phyloP scores from a whole-genome alignment of 37 sponge, comb jelly and placozoan genomes.

The Cliona cf. orientalis region DNA sequence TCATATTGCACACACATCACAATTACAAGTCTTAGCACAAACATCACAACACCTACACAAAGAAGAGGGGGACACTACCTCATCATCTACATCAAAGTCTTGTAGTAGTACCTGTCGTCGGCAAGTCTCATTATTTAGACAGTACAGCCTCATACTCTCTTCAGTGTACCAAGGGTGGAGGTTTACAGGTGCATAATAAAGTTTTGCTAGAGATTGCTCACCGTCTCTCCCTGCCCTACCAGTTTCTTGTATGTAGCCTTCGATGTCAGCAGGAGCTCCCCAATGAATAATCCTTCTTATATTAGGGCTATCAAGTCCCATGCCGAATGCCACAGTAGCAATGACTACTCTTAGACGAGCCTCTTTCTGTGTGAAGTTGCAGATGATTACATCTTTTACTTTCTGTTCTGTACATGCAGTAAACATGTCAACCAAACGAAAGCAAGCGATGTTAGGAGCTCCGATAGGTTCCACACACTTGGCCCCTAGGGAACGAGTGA shows the following conservation, averaged over 20 bases:
- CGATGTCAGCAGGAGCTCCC: conserved; percentile 45
- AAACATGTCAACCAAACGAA: conserved; percentile 36
- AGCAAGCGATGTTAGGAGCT: conserved; percentile 12
- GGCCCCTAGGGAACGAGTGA: not conserved
- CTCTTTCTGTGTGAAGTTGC: conserved; percentile 1
- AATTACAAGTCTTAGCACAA: conserved; percentile 12
- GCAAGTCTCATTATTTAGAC: conserved; percentile 8
- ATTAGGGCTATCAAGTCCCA: conserved; percentile 36
- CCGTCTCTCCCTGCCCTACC: conserved; percentile 47
- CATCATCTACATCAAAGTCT: not conserved
- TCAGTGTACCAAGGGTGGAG: not conserved
- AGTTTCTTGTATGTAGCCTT: too few species aligned
- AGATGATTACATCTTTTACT: conserved; percentile 22
- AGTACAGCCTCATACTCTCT: conserved; percentile 23
- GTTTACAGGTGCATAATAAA: not conserved
- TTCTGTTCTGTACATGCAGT: conserved; percentile 30
- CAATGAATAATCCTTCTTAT: conserved; percentile 39
- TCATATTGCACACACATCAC: conserved; percentile 8
- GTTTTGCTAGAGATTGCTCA: not conserved
- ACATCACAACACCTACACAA: conserved; percentile 37
- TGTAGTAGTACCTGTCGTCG: not conserved
- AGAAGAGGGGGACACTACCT: not conserved
- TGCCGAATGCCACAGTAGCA: too few species aligned
- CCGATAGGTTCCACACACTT: conserved; percentile 21
- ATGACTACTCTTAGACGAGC: conserved; percentile 31